Evolutionary conservation across 2,797 vertebrate genomes (phyloP).

Genomic region (Merluccius polli): DNA sequence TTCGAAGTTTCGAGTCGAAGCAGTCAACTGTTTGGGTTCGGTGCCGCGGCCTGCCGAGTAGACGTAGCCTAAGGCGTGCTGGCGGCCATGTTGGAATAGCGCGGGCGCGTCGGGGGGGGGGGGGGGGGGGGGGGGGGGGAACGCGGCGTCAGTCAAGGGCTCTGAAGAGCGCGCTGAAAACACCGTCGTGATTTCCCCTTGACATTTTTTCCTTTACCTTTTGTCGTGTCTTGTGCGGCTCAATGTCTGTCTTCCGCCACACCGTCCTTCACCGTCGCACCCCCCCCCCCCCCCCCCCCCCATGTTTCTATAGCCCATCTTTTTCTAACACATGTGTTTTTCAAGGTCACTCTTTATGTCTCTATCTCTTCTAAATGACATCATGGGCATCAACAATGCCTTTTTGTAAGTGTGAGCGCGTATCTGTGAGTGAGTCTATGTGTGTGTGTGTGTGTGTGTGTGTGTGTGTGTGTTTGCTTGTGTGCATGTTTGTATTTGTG

Average conservation of each 20-base stretch:
- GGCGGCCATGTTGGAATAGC: slow-evolving; percentile 46
- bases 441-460: background rate
- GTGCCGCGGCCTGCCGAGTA: slow-evolving; percentile 22
- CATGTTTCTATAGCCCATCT: background rate
- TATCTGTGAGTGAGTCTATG: background rate
- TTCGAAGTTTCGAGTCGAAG: background rate
- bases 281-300: too few relatives aligned
- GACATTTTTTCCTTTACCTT: background rate
- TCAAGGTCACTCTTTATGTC: background rate
- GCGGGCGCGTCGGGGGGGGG: slow-evolving; percentile 42
- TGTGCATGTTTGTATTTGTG: background rate
- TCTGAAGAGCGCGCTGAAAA: too few relatives aligned
- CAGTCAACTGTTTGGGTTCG: slow-evolving; percentile 16
- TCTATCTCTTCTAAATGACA: background rate
- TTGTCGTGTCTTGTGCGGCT: background rate
- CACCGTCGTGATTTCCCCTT: slow-evolving; percentile 6
- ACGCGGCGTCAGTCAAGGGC: too few relatives aligned
- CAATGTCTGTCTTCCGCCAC: background rate
- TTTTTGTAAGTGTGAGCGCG: too few relatives aligned
- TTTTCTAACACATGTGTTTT: background rate
- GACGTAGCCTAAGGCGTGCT: slow-evolving; percentile 45
- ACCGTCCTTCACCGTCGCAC: background rate
- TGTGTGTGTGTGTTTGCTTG: too few relatives aligned
- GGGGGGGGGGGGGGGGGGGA: too few relatives aligned
- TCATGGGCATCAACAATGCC: background rate